Conservation (phyloP, 2,113 vertebrate species). For the Calonectris borealis region DNA sequence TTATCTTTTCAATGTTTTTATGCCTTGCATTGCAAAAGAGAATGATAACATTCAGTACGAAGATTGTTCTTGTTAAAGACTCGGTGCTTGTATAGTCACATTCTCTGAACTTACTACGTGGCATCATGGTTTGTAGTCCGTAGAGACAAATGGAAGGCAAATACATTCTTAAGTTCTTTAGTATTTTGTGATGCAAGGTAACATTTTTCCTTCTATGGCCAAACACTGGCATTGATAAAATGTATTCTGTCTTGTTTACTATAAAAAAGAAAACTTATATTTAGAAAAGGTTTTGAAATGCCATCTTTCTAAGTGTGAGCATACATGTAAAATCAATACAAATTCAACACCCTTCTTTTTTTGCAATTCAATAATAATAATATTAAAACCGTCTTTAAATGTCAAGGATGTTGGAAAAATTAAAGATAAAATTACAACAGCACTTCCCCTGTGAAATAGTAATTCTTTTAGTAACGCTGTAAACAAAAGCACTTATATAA, state of each 20-base stretch:
- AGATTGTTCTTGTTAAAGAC: neutral
- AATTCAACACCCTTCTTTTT: slow-evolving; percentile 50
- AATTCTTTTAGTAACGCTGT: slow-evolving; percentile 64
- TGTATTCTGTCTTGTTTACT: slow-evolving; percentile 49
- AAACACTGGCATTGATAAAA: neutral
- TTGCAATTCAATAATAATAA: slow-evolving; percentile 64
- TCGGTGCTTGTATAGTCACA: neutral
- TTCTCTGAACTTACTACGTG: neutral
- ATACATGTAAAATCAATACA: slow-evolving; percentile 62
- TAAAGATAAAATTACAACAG: slow-evolving; percentile 68
- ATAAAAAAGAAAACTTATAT: slow-evolving; percentile 25
- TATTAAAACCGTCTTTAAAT: slow-evolving; percentile 71
- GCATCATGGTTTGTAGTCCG: neutral
- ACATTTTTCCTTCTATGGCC: neutral
- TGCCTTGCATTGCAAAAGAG: neutral
- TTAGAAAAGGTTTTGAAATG: slow-evolving; percentile 58
- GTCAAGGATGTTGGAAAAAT: slow-evolving; percentile 71
- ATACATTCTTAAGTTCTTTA: neutral
- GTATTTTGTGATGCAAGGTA: neutral
- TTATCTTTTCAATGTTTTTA: neutral
- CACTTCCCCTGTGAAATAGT: slow-evolving; percentile 51
- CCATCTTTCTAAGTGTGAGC: slow-evolving; percentile 48
- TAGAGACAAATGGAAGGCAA: slow-evolving; percentile 2
- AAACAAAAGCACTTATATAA: slow-evolving; percentile 70
- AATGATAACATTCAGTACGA: neutral